Percentiles rank a stretch among this genome's conserved stretches.
phyloP scores from a whole-genome alignment of 2,888 invertebrate species.

The Xylota segnis region DNA sequence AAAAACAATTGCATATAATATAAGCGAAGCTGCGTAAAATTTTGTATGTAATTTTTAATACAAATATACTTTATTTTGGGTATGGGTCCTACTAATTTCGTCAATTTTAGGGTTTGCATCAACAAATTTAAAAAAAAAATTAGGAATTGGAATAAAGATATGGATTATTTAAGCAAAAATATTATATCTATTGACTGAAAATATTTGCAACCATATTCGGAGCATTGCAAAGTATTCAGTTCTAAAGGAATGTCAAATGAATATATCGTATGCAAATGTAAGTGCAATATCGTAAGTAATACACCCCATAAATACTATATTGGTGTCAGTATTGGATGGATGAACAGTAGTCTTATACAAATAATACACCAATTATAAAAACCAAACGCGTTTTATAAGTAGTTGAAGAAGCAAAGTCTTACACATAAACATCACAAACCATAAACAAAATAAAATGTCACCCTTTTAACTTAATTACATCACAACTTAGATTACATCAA shows the following conservation, averaged over 20 bases:
- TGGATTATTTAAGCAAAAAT: slow-evolving; percentile 45
- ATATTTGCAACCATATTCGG: slow-evolving; percentile 33
- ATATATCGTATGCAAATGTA: slow-evolving; percentile 28
- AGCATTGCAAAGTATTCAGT: slow-evolving; percentile 38
- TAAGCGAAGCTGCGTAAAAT: slow-evolving; percentile 55
- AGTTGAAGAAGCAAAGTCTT: slow-evolving; percentile 18
- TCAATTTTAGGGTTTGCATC: slow-evolving; percentile 30
- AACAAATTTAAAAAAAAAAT: slow-evolving; percentile 37
- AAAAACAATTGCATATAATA: slow-evolving; percentile 43
- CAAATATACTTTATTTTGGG: slow-evolving; percentile 6
- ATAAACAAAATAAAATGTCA: neutral
- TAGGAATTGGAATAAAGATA: slow-evolving; percentile 36
- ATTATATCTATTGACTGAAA: slow-evolving; percentile 38
- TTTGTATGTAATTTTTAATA: slow-evolving; percentile 10
- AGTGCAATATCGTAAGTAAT: slow-evolving; percentile 27
- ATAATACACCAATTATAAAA: slow-evolving; percentile 4
- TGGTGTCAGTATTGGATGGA: slow-evolving; percentile 37
- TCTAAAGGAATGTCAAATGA: slow-evolving; percentile 32
- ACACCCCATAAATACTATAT: slow-evolving; percentile 16
- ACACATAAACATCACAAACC: slow-evolving; percentile 25
- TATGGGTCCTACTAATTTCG: slow-evolving; percentile 45
- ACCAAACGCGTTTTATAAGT: slow-evolving; percentile 17
- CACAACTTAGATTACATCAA: neutral
- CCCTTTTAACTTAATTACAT: neutral
- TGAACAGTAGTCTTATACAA: slow-evolving; percentile 24